These are phyloP conservation scores for Sitophilus oryzae DNA, from an alignment of 1,140 invertebrate species.

Conservation along the genomic window DNA sequence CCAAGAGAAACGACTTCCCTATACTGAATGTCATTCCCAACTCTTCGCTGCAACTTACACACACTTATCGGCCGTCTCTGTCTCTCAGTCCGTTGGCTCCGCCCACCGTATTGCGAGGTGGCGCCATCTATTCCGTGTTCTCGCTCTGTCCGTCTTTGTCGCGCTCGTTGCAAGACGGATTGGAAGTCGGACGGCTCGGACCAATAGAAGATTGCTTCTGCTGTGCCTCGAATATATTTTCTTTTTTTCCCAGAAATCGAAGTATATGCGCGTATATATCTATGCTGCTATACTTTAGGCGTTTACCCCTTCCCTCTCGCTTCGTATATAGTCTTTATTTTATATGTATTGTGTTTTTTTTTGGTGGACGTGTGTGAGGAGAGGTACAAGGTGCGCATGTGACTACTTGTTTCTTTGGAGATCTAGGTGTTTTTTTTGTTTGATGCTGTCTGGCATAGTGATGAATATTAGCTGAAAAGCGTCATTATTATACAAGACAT, in stretches of 20 bases:
- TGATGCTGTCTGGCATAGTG: constrained; percentile 1
- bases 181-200: constrained; percentile 25
- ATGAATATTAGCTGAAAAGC: too few relatives aligned
- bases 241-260: constrained; percentile 44
- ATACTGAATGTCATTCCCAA: constrained; percentile 37
- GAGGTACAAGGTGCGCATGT: constrained; percentile 18
- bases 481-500: too few relatives aligned
- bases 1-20: constrained; percentile 40
- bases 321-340: too few relatives aligned
- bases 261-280: constrained; percentile 29
- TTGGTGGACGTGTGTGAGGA: constrained; percentile 13
- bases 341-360: constrained; percentile 29
- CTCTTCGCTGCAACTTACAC: constrained; percentile 24
- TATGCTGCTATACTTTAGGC: too few relatives aligned
- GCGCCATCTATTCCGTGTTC: constrained; percentile 34
- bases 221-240: constrained; percentile 41
- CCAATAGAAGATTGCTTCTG: constrained; percentile 39
- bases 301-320: constrained; percentile 26
- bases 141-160: constrained; percentile 21
- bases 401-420: constrained; percentile 1
- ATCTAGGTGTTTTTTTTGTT: constrained; percentile 3
- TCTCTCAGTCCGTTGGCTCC: constrained; percentile 27
- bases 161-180: constrained; percentile 26
- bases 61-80: constrained; percentile 13
- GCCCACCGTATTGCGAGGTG: constrained; percentile 40